Evolutionary conservation across 2,113 vertebrate genomes (phyloP), one percentile per base, ranked within the genome.

Genomic region (Asarcornis scutulata): DNA sequence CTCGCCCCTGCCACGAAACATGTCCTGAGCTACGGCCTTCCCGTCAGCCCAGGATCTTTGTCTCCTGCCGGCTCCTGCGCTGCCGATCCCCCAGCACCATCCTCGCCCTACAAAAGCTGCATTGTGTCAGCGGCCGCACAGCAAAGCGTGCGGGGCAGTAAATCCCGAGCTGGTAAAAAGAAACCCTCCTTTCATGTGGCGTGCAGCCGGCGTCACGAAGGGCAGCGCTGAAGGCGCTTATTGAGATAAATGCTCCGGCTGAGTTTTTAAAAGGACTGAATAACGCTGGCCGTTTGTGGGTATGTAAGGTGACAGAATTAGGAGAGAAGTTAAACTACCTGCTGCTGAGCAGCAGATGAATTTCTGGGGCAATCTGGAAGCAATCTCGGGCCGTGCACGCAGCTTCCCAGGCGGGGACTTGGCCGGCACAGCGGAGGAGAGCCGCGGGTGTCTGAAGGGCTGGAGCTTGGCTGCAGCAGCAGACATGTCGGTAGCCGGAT

Each of bases 181-280:
- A 89, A 89, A 50, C 44, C 46, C 69, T 91, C 62, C 71, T 93
- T 93, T 91, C 86, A 91, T 74, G 88, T 59, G 75, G 59, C 38
- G 1, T 9, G 63, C 44, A 88, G 85, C 25, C 77, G 78, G 78
- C 86, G 93, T 93, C 85, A 63, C 46, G 84, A 74, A 86, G 88
- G 92, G 81, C 73, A 80, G 44, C 13, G 53, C 80, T 55, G 23
- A 87, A 89, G 92, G 92, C 34, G 11, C 75, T 92, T 80, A 92
- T 15, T 82, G 93, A 95, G 91, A 96, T 92, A 96, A 96, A 95
- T 4, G 29, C 78, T 93, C 44, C 5, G 21, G 75, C 64, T 87
- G 89, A 72, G 91, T 56, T 89, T 93, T 93, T 93, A 84, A 96
- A 95, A 89, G 88, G 86, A 42, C 86, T 94, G 71, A 95, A 94